Evolutionary conservation across 2,113 vertebrate species (phyloP), one percentile per base, ranked within the genome.

Genomic region (Ciconia stormi): DNA sequence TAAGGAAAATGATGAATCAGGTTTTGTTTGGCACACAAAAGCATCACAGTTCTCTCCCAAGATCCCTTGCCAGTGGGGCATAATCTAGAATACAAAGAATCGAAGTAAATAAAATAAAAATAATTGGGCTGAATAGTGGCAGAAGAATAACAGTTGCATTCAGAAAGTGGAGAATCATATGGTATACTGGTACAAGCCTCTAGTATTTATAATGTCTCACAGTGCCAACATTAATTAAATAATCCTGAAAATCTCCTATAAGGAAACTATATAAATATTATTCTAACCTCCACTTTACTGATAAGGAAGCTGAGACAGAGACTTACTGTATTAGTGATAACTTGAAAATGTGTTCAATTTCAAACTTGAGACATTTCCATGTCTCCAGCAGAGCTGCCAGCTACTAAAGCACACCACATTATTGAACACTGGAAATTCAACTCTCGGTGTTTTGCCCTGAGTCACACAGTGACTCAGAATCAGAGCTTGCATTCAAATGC

Each of bases 31-130:
- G 34, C 2, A 4, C 94, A 97, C 89, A 97, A 97, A 95, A 94
- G 69, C 79, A 89, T 91, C 80, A 72, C 83, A 97, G 94, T 96
- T 95, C 96, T 65, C 82, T 89, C 91, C 92, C 77, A 74, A 95
- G 86, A 92, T 95, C 80, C 56, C 87, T 93, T 95, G 89, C 95
- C 91, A 95, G 84, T 56, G 70, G 61, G 36, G 91, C 77, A 95
- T 92, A 79, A 96, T 94, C 73, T 95, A 85, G 89, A 96, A 97
- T 69, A 97, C 91, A 97, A 96, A 94, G 95, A 95, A 89, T 79
- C 1, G 52, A 96, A 95, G 95, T 97, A 97, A 97, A 96, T 97
- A 91, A 96, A 97, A 87, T 94, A 95, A 96, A 96, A 97, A 95
- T 96, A 87, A 97, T 92, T 92, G 89, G 94, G 86, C 82, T 94